phyloP scores from a whole-genome alignment of 2,888 invertebrate genomes.

The Dusona sp. region DNA sequence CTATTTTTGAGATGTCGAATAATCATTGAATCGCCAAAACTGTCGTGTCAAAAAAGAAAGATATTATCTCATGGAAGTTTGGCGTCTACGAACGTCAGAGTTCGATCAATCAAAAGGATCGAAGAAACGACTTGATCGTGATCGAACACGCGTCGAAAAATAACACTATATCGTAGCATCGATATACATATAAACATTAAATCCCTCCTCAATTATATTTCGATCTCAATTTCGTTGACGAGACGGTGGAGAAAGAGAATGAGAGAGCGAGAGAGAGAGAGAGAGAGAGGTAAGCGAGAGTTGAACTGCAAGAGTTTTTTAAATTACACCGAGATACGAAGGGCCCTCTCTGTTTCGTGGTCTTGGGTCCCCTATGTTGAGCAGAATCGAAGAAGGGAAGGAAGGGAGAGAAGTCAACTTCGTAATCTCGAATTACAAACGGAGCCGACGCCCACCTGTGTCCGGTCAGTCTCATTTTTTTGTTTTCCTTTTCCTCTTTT shows the following conservation, averaged over 20 bases:
- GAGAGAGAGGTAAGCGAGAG: no score
- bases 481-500: conserved; percentile 37
- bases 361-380: conserved; percentile 13
- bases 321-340: conserved; percentile 71
- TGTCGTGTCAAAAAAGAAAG: neutral
- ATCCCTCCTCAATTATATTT: conserved; percentile 73
- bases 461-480: conserved; percentile 72
- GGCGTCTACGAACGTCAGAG: conserved; percentile 6
- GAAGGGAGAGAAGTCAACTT: conserved; percentile 69
- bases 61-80: conserved; percentile 6
- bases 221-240: conserved; percentile 73
- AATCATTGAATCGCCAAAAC: neutral
- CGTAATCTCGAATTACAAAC: conserved; percentile 81
- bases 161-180: conserved; percentile 42
- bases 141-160: conserved; percentile 64
- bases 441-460: conserved; percentile 82
- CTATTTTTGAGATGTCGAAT: neutral
- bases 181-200: conserved; percentile 73
- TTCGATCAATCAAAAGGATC: conserved; percentile 36
- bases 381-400: conserved; percentile 28
- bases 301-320: conserved; percentile 63
- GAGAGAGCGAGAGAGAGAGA: conserved; percentile 52
- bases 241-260: conserved; percentile 58
- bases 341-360: conserved; percentile 20
- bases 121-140: conserved; percentile 67